phyloP scores from a whole-genome alignment of 2,797 vertebrate species.

The Bradypus variegatus region DNA sequence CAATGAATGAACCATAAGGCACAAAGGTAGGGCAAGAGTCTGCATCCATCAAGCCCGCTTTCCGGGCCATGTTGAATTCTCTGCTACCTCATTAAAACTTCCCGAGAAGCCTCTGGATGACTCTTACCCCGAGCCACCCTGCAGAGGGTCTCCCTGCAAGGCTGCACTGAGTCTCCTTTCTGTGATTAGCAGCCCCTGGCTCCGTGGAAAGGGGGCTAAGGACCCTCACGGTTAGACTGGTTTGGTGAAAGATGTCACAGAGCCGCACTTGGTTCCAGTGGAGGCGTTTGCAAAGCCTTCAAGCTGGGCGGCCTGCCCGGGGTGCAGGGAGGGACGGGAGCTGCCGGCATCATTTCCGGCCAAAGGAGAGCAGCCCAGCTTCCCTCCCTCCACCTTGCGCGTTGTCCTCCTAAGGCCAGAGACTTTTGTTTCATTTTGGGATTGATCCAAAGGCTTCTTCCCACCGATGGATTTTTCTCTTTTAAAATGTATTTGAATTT shows the following conservation, averaged over 20 bases:
- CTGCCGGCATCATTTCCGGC: rapidly evolving
- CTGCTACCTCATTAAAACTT: neutral
- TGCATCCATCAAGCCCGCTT: neutral
- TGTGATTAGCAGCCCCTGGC: neutral
- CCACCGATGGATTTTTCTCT: neutral
- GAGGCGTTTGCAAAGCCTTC: neutral
- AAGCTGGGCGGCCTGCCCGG: neutral
- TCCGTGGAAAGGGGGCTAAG: neutral
- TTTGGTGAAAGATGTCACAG: neutral
- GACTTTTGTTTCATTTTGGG: neutral
- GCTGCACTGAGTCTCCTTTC: neutral
- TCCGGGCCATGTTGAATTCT: neutral
- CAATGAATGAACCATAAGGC: neutral
- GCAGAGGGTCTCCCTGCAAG: neutral
- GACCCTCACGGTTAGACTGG: neutral
- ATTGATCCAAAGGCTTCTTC: neutral
- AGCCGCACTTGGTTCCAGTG: neutral
- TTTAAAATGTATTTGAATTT: neutral
- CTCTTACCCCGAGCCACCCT: neutral
- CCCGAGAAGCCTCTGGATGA: neutral
- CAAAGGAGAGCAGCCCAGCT: too few relatives aligned
- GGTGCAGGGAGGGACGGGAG: neutral
- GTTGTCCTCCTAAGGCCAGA: neutral
- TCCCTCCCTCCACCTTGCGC: neutral
- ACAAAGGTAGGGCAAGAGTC: neutral